Conservation (phyloP, 2,797 vertebrate genomes). For the Platalea minor region DNA sequence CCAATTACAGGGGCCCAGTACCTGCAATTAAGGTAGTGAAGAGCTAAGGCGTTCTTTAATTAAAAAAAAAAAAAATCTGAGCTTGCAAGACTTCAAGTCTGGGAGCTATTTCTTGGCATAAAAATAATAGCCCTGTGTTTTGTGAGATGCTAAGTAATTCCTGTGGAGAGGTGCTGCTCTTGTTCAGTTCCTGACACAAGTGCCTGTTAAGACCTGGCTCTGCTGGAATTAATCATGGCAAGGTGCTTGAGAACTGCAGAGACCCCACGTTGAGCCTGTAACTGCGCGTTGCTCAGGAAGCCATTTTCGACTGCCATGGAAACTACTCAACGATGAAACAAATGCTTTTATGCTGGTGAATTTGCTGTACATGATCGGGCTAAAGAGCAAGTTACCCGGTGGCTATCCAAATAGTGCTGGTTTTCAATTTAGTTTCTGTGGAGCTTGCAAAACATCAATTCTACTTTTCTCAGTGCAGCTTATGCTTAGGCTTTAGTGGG, state of each 20-base stretch:
- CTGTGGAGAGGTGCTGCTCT: background rate
- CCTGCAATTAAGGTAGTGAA: background rate
- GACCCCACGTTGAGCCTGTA: background rate
- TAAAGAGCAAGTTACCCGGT: background rate
- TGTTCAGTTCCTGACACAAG: background rate
- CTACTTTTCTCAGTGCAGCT: background rate
- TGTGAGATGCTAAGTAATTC: background rate
- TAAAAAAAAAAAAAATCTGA: background rate
- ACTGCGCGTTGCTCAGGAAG: background rate
- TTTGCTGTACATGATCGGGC: background rate
- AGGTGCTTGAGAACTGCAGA: background rate
- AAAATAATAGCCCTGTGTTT: background rate
- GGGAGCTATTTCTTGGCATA: background rate
- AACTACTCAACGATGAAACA: background rate
- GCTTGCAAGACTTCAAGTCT: background rate
- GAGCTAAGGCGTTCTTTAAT: accelerated
- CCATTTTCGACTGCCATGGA: background rate
- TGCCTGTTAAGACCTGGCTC: background rate
- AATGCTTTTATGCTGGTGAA: background rate
- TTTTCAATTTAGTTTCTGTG: background rate
- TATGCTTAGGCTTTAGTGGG: background rate
- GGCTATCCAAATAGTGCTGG: background rate
- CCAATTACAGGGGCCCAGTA: background rate
- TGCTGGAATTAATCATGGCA: background rate
- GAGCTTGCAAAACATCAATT: background rate